Base-by-base conservation (phyloP, 2,888 invertebrate species). In the Arctia plantaginis region DNA sequence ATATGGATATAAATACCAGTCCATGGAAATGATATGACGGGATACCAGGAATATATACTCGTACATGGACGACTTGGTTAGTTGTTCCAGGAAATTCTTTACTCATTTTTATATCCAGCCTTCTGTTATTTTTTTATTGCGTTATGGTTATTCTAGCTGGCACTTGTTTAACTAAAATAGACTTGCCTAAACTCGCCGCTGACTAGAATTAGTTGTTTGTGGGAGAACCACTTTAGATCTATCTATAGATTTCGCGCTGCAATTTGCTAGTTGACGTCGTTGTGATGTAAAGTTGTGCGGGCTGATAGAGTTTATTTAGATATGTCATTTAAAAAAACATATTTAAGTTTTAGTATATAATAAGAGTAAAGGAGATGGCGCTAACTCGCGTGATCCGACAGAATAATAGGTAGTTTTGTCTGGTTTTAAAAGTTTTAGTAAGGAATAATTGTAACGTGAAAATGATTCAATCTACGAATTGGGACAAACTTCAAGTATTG, bases 101-200 rank as follows among this genome's bases (percentile, higher is more conserved):
- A 74, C 23, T 71, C 70, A 70, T 70, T 59, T 62, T 30, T 66
- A 67, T 35, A 27, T 70, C 7, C 20, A 30, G n/a, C 0, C 10
- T 27, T 23, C 55, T 30, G 69, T 62, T 66, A 23, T 44, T 23
- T 55, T 55, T 59, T 44, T 70, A 39, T 18, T 41, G 39, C 27
- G n/a, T 55, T 72, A 73, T 81, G 77, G 82, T 86, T 83, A 79
- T 68, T 68, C 39, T 39, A 23, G 35, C 64, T 23, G 59, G 76
- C 75, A 78, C 80, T 82, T 78, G 84, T 74, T 82, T 73, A 76
- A 75, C 80, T 77, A 78, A 83, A 86, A 83, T 83, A 85, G 77
- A 76, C 30, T 73, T 79, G 80, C 82, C 78, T 79, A 77, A 74
- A 81, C 65, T 74, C 71, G 75, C 77, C 69, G 72, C 72, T 76